Evolutionary conservation across 92 coral and sea anemone species (phyloP).

Genomic region (Actinernus sp.): DNA sequence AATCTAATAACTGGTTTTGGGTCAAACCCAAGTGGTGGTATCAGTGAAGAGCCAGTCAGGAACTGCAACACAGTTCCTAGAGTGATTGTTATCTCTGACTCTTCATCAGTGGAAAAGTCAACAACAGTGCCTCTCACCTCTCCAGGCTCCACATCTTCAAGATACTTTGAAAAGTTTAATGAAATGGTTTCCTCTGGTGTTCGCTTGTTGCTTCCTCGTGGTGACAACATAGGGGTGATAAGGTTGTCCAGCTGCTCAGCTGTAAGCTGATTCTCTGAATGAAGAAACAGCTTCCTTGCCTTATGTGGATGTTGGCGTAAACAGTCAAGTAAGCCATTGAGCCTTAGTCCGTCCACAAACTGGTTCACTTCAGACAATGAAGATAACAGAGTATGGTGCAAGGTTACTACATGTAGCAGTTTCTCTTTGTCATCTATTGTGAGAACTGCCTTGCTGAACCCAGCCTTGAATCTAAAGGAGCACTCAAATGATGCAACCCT

Average conservation of each 20-base stretch:
- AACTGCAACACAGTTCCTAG: conserved; percentile 32
- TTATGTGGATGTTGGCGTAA: conserved; percentile 25
- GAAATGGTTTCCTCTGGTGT: conserved; percentile 34
- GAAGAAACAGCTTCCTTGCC: conserved; percentile 26
- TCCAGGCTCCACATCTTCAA: conserved; percentile 33
- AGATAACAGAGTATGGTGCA: conserved; percentile 24
- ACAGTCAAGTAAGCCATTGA: conserved; percentile 18
- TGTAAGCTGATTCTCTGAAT: conserved; percentile 22
- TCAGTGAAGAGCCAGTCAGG: conserved; percentile 15
- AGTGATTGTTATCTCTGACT: conserved; percentile 16
- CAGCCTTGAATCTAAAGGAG: conserved; percentile 25
- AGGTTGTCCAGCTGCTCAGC: conserved; percentile 19
- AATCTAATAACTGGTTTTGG: too few species aligned
- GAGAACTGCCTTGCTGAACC: conserved; percentile 30
- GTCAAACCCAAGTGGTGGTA: too few species aligned
- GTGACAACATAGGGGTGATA: conserved; percentile 14
- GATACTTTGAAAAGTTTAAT: conserved; percentile 13
- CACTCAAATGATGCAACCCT: conserved; percentile 43
- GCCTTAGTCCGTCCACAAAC: conserved; percentile 32
- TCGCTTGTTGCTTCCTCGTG: conserved; percentile 41
- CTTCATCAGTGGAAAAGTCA: conserved; percentile 28
- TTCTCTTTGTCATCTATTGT: conserved; percentile 24
- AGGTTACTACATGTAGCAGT: conserved; percentile 34
- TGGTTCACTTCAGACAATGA: conserved; percentile 29
- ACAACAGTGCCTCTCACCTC: conserved; percentile 19